Conservation (phyloP, 2,113 vertebrate species). For the Polyodon spathula region DNA sequence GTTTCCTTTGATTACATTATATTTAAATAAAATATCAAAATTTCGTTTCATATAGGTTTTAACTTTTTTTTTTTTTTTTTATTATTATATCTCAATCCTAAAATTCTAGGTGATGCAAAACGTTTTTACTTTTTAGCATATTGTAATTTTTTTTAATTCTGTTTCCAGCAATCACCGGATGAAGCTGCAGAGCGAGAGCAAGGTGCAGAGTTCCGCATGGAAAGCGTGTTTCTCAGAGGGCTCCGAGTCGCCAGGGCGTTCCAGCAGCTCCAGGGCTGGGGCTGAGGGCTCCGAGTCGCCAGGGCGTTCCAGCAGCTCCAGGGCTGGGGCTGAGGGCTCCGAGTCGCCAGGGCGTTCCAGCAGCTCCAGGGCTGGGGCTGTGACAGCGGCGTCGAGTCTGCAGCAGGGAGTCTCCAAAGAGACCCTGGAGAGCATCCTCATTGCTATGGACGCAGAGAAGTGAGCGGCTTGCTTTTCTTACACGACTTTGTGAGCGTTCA, state of each 20-base stretch:
- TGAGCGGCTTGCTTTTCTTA: slow-evolving; percentile 41
- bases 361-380: slow-evolving; percentile 45
- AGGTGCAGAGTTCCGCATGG: slow-evolving; percentile 57
- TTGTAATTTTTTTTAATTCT: not conserved
- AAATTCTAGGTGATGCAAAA: too few species aligned
- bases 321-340: slow-evolving; percentile 46
- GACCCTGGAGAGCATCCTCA: slow-evolving; percentile 79
- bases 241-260: slow-evolving; percentile 50
- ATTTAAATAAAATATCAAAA: too few species aligned
- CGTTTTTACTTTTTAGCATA: too few species aligned
- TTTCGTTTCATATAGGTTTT: too few species aligned
- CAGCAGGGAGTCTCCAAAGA: slow-evolving; percentile 67
- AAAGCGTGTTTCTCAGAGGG: slow-evolving; percentile 38
- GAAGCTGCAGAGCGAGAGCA: slow-evolving; percentile 53
- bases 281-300: slow-evolving; percentile 49
- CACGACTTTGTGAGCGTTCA: too few species aligned
- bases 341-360: slow-evolving; percentile 46
- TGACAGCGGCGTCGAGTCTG: slow-evolving; percentile 51
- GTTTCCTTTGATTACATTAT: too few species aligned
- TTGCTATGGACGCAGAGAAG: slow-evolving; percentile 88
- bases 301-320: slow-evolving; percentile 44
- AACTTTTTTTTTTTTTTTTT: not conserved
- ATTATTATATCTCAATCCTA: too few species aligned
- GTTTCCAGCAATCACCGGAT: slow-evolving; percentile 50
- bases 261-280: slow-evolving; percentile 49